Evolutionary conservation across 2,797 vertebrate genomes (phyloP).

Genomic region (Leucoraja ocellata): DNA sequence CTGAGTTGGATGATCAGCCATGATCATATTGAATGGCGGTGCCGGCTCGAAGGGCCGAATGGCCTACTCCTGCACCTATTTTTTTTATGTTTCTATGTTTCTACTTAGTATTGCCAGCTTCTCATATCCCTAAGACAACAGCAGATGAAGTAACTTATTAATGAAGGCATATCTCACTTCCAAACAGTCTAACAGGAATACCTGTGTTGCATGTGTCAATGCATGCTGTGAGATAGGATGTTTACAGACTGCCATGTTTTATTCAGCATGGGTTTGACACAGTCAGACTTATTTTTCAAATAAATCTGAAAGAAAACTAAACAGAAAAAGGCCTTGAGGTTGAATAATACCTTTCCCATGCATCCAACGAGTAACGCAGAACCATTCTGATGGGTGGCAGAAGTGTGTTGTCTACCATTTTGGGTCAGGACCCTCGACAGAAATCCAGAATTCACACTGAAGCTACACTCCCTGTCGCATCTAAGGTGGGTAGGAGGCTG

Average conservation of each 20-base stretch:
- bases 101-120: constrained; percentile 14
- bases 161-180: constrained; percentile 20
- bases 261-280: constrained; percentile 7
- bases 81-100: too few species aligned
- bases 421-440: not conserved
- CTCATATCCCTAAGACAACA: constrained; percentile 33
- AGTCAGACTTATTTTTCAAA: not conserved
- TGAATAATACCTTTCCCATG: too few species aligned
- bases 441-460: not conserved
- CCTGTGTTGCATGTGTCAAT: not conserved
- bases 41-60: too few species aligned
- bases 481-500: not conserved
- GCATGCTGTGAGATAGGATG: constrained; percentile 3
- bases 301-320: not conserved
- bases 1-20: too few species aligned
- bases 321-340: not conserved
- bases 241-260: not conserved
- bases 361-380: not conserved
- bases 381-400: not conserved
- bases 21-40: too few species aligned
- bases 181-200: not conserved
- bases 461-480: not conserved
- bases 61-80: too few species aligned
- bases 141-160: constrained; percentile 24
- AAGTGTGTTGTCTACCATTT: not conserved